Conservation (phyloP, 2,797 vertebrate species). For the Sciaenops ocellatus region DNA sequence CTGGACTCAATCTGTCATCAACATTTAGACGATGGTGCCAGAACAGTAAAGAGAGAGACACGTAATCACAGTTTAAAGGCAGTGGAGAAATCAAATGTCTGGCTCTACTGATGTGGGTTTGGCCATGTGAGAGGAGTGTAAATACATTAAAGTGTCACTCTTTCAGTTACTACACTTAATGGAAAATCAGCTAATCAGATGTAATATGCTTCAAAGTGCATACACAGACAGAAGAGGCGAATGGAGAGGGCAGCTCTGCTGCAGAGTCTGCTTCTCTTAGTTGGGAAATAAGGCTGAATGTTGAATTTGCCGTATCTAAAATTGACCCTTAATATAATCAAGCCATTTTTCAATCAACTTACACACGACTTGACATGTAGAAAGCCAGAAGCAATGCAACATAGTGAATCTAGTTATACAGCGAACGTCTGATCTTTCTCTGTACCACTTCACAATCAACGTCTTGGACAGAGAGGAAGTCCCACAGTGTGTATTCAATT, state of each 20-base stretch:
- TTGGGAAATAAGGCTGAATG: background rate
- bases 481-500: conserved; percentile 11
- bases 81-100: conserved; percentile 60
- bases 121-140: conserved; percentile 46
- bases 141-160: conserved; percentile 63
- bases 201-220: conserved; percentile 34
- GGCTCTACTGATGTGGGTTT: conserved; percentile 44
- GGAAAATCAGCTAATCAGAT: conserved; percentile 44
- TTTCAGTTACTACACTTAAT: conserved; percentile 35
- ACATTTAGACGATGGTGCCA: conserved; percentile 37
- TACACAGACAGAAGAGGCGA: background rate
- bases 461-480: conserved; percentile 15
- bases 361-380: background rate
- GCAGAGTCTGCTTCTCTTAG: background rate
- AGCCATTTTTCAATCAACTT: background rate
- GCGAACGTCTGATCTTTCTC: background rate
- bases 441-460: background rate
- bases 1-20: conserved; percentile 59
- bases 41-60: conserved; percentile 46
- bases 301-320: background rate
- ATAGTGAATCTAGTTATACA: background rate
- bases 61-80: conserved; percentile 65
- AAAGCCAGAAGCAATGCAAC: background rate
- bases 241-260: background rate
- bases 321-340: background rate